Base-by-base conservation (phyloP, 1,140 invertebrate genomes). In the Caenorhabditis inopinata region DNA sequence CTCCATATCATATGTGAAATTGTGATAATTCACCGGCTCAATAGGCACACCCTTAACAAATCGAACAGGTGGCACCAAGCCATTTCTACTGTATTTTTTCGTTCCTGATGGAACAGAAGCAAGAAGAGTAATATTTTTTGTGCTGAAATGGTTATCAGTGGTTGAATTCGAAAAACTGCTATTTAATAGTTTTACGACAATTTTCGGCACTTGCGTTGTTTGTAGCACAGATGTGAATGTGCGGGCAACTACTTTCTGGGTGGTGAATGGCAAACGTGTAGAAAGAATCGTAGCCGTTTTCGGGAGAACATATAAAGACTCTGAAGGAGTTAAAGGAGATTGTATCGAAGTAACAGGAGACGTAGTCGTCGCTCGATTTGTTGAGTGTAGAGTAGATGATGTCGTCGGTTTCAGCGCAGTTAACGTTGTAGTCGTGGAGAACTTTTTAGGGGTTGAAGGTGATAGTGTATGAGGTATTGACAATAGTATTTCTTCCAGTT, bases 181-280 rank as follows among this genome's bases (percentile, higher is more conserved):
- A 25, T 68, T 68, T 68, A 68, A 68, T 21, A 68, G 38, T 68
- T 68, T 68, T 68, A 68, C 58, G 58, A 42, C 58, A 38, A 68
- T 68, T 68, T 68, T 68, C 58, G 58, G 58, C 58, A 18, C 32
- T 68, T 35, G 32, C 5, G 58, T 68, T 3, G 58, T 68, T 7
- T 68, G 58, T 42, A 21, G 58, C 27, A 38, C 32, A n/a, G 58
- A 42, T 9, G 58, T 32, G 38, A 68, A 68, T 68, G 58, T 68
- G 58, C 58, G 58, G 58, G 58, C 58, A 68, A 68, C 32, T 38
- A 68, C 58, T 68, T 68, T 68, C 58, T 68, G 58, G 58, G 58
- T 68, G 58, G 58, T 68, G 32, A n/a, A 14, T 53, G 58, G 58
- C 9, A 32, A 11, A 2, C 32, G 4, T 16, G 53, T 7, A 25